These are phyloP conservation scores for Ovibos moschatus DNA, from an alignment of 2,113 vertebrate species.

Conservation along the genomic window DNA sequence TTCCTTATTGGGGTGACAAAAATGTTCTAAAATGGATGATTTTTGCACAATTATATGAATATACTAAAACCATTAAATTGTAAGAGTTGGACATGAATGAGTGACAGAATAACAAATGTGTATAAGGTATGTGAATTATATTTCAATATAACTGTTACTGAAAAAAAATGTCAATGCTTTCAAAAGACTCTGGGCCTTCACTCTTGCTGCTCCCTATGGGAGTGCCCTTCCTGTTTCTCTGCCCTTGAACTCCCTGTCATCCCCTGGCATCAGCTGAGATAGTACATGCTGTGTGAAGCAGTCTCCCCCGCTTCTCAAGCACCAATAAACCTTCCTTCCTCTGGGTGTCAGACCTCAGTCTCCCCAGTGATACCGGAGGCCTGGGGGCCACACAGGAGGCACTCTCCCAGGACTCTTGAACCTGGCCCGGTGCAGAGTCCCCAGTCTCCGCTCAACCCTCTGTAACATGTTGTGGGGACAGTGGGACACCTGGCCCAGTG, in stretches of 20 bases:
- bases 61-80: background rate
- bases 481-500: no score
- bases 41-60: background rate
- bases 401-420: background rate
- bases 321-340: background rate
- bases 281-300: rapidly evolving
- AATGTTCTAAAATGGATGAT: background rate
- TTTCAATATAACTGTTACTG: background rate
- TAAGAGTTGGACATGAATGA: background rate
- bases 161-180: background rate
- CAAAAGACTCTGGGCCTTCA: background rate
- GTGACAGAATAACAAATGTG: background rate
- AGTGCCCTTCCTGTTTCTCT: background rate
- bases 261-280: background rate
- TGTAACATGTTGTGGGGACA: rapidly evolving
- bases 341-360: background rate
- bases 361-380: background rate
- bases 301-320: background rate
- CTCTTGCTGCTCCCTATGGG: background rate
- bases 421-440: rapidly evolving
- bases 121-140: rapidly evolving
- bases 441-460: background rate
- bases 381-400: background rate
- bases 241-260: background rate
- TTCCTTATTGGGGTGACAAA: background rate